These are phyloP conservation scores for Biston betularia DNA, from an alignment of 2,888 invertebrate species.

Conservation along the genomic window DNA sequence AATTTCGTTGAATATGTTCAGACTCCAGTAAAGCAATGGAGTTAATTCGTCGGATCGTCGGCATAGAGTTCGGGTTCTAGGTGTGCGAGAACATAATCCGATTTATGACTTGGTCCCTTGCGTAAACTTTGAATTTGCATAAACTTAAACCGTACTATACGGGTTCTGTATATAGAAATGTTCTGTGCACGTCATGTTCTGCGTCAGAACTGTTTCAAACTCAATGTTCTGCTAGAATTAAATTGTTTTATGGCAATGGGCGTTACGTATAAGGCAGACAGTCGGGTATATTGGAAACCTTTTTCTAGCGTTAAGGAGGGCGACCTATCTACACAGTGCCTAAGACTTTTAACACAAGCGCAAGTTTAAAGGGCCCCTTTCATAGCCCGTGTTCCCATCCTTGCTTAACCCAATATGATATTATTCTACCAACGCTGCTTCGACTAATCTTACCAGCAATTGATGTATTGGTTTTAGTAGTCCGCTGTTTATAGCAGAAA, in stretches of 20 bases:
- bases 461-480: too few species aligned
- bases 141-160: slow-evolving; percentile 58
- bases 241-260: background rate
- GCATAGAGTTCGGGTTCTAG: slow-evolving; percentile 51
- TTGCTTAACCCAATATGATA: too few species aligned
- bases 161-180: background rate
- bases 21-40: slow-evolving; percentile 49
- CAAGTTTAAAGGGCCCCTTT: too few species aligned
- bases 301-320: slow-evolving; percentile 1
- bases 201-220: background rate
- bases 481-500: too few species aligned
- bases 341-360: too few species aligned
- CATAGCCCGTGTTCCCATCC: too few species aligned
- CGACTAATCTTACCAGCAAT: too few species aligned
- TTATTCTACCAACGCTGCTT: too few species aligned
- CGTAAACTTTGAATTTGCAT: slow-evolving; percentile 71
- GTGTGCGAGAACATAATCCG: slow-evolving; percentile 62
- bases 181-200: background rate
- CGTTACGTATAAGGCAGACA: slow-evolving; percentile 16
- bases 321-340: too few species aligned
- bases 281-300: slow-evolving; percentile 12
- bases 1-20: slow-evolving; percentile 49
- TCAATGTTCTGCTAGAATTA: background rate
- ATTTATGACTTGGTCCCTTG: slow-evolving; percentile 58
- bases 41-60: slow-evolving; percentile 54